phyloP scores from a whole-genome alignment of 2,888 invertebrate species.

The Steromphala cineraria region DNA sequence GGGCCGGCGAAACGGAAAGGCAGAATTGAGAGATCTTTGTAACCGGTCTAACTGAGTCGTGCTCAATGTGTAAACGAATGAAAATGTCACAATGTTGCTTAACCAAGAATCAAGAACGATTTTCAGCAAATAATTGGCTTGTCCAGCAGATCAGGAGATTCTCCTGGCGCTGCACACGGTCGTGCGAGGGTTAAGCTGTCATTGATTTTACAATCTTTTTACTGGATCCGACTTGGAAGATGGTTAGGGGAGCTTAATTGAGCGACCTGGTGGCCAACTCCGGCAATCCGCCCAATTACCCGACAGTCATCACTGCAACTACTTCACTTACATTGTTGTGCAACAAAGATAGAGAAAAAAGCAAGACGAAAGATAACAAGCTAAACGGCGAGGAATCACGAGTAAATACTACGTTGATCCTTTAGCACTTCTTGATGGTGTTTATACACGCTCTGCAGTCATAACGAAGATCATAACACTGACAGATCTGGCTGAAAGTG shows the following conservation, averaged over 20 bases:
- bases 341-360: background rate
- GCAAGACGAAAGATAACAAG: background rate
- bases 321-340: background rate
- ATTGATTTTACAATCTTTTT: slow-evolving; percentile 5
- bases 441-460: background rate
- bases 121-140: slow-evolving; percentile 8
- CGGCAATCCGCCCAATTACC: background rate
- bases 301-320: background rate
- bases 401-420: background rate
- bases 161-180: background rate
- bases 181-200: background rate
- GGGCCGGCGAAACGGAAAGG: background rate
- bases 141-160: background rate
- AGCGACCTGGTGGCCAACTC: slow-evolving; percentile 2
- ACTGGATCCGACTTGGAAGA: background rate
- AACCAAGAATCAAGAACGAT: slow-evolving; percentile 2
- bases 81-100: slow-evolving; percentile 10
- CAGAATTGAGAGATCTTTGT: slow-evolving; percentile 6
- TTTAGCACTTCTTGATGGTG: background rate
- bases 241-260: slow-evolving; percentile 2
- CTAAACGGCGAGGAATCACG: background rate
- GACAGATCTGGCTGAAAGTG: no score
- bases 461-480: no score
- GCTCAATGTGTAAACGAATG: slow-evolving; percentile 8
- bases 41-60: background rate